These are phyloP conservation scores for Eira barbara DNA, from an alignment of 2,113 vertebrate species.

Conservation along the genomic window DNA sequence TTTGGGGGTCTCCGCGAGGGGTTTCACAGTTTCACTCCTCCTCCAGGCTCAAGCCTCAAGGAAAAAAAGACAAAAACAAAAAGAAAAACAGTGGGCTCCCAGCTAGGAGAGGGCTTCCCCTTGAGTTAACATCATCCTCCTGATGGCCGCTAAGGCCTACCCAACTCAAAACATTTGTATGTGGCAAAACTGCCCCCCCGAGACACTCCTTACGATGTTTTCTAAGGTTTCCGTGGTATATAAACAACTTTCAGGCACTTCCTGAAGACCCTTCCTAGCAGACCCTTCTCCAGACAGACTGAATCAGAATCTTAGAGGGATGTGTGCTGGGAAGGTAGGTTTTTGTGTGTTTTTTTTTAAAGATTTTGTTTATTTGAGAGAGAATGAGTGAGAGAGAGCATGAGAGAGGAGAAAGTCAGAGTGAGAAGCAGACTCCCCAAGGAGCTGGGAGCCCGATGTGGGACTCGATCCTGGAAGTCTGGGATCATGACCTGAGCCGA, in stretches of 20 bases:
- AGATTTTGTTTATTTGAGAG: too few relatives aligned
- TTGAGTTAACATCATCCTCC: background rate
- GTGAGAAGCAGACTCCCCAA: too few relatives aligned
- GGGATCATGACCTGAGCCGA: too few relatives aligned
- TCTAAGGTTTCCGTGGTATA: background rate
- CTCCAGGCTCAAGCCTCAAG: background rate
- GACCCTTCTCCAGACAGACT: background rate
- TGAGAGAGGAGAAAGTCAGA: too few relatives aligned
- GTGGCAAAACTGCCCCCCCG: background rate
- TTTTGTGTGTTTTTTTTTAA: too few relatives aligned
- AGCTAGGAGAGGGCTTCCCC: background rate
- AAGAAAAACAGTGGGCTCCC: background rate
- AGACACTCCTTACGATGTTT: background rate
- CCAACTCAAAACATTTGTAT: background rate
- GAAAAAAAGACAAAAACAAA: background rate
- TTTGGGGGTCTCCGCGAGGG: background rate
- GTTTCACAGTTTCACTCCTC: constrained; percentile 8
- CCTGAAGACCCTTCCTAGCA: too few relatives aligned
- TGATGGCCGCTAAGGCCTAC: background rate
- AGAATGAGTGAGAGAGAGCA: too few relatives aligned
- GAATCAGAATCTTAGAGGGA: background rate
- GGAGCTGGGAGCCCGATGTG: too few relatives aligned
- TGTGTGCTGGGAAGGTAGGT: background rate
- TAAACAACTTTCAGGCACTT: constrained; percentile 21
- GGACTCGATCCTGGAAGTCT: too few relatives aligned